Conservation (phyloP, 2,888 invertebrate genomes). For the Spilosoma lubricipeda region DNA sequence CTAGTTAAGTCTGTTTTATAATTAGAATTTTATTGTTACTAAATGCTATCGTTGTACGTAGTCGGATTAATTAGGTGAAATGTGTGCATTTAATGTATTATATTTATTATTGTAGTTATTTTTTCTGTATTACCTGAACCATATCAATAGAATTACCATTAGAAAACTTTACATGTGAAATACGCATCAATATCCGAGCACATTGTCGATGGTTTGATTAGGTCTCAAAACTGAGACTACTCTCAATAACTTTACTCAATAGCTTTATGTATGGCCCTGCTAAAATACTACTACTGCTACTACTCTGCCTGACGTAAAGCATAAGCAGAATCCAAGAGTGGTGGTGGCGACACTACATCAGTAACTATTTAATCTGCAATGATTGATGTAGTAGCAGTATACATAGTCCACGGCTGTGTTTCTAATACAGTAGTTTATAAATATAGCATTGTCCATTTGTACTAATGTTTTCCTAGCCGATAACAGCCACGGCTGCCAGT, state of each 20-base stretch:
- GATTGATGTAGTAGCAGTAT: not conserved
- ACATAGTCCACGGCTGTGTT: not conserved
- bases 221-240: not conserved
- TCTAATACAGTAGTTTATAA: not conserved
- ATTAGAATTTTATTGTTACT: constrained; percentile 10
- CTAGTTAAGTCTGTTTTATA: constrained; percentile 12
- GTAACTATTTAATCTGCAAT: too few relatives aligned
- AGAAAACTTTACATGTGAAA: not conserved
- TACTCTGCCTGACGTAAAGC: too few relatives aligned
- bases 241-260: not conserved
- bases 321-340: too few relatives aligned
- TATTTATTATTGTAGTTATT: not conserved
- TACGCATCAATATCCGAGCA: not conserved
- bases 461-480: too few relatives aligned
- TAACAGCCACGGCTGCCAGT: too few relatives aligned
- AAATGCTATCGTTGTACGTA: not conserved
- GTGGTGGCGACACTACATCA: too few relatives aligned
- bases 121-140: not conserved
- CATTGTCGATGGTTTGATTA: not conserved
- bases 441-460: too few relatives aligned
- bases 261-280: too few relatives aligned
- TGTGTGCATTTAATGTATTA: not conserved
- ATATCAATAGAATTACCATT: not conserved
- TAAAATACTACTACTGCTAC: too few relatives aligned
- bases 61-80: not conserved